Base-by-base conservation (phyloP, 1,140 invertebrate genomes). In the Anadara kagoshimensis region DNA sequence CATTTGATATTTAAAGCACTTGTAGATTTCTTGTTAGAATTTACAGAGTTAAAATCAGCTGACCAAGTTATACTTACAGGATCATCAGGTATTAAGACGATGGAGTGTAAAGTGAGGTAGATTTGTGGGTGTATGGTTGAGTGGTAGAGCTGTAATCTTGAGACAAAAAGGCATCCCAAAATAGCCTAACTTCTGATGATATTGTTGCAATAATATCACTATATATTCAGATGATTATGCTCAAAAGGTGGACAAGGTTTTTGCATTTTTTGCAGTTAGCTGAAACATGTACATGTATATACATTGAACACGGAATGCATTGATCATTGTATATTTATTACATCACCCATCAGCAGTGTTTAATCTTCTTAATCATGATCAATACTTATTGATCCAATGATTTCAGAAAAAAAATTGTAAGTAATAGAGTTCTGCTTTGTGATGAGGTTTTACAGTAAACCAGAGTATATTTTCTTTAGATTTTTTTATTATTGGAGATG, bases 61-160 rank as follows among this genome's bases (percentile, higher is more conserved):
- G 71, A 83, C 63, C 73, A 82, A 51, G 75, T 85, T 10, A 75
- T 85, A 26, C 57, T 85, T 0, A 67, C 73, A 14, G 83, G 83
- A 3, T 77, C 79, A 14, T 83, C 83, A 79, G 76, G 83, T 85
- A 72, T 49, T 5, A 51, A n/a, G 1, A n/a, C 7, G 18, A 51
- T 7, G 49, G 7, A 51, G 20, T 1, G 18, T 16, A 16, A 51
- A 16, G 20, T 14, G 7, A 16, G 49, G 18, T n/a, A 18, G 14
- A 7, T n/a, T 18, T 7, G 18, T 16, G 11, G 7, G 20, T 18
- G 49, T n/a, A n/a, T n/a, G 49, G 18, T 1, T 7, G 49, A 5
- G 18, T 14, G 20, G 18, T 51, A 16, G 14, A 49, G n/a, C 14
- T 4, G 47, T 12, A 10, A 49, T 16, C 14, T 49, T 4, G 4